These are phyloP conservation scores for Pseudorectes ferrugineus DNA, from an alignment of 2,113 vertebrate genomes.

Conservation along the genomic window DNA sequence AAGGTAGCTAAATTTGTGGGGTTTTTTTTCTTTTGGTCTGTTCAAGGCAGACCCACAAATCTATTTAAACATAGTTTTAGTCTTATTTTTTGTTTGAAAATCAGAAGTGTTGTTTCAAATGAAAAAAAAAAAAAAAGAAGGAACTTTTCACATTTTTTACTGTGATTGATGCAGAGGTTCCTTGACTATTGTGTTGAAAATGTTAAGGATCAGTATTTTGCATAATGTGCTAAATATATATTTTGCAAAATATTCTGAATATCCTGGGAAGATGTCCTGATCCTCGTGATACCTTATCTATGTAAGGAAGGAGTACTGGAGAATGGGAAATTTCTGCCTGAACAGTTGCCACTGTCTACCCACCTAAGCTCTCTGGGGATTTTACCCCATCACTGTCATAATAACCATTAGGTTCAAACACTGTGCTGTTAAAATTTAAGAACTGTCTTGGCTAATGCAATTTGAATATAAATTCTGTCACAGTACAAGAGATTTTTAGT, in stretches of 20 bases:
- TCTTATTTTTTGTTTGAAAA: background rate
- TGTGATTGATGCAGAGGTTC: background rate
- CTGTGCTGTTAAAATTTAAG: background rate
- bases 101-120: background rate
- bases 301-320: background rate
- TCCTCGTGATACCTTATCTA: background rate
- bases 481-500: background rate
- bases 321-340: background rate
- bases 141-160: background rate
- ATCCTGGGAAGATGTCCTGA: background rate
- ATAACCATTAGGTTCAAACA: background rate
- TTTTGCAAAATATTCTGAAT: background rate
- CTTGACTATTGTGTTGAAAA: background rate
- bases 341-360: background rate
- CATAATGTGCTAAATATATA: background rate
- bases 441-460: background rate
- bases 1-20: background rate
- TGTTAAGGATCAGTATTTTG: background rate
- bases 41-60: background rate
- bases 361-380: background rate
- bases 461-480: background rate
- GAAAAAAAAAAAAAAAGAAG: background rate
- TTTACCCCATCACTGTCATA: background rate
- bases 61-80: background rate
- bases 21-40: rapidly evolving